Conservation (phyloP, 2,797 vertebrate genomes). For the Artibeus lituratus region DNA sequence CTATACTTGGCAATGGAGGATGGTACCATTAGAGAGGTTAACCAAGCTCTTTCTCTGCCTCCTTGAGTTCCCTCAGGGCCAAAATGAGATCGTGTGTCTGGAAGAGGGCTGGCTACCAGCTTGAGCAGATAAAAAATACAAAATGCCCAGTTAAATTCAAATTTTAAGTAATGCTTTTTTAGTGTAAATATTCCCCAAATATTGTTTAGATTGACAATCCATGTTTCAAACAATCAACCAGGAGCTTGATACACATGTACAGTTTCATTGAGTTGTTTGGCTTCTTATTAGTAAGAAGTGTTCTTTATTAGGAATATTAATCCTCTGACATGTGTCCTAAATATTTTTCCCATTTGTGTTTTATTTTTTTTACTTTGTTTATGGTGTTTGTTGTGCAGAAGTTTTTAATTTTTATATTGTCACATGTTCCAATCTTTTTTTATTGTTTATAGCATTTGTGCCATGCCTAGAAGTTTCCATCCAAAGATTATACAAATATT, state of each 20-base stretch:
- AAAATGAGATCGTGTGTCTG: neutral
- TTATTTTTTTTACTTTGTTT: conserved; percentile 45
- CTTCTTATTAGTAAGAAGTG: neutral
- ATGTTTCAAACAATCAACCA: neutral
- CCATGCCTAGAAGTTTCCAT: conserved; percentile 57
- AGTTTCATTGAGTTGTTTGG: neutral
- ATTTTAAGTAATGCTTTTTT: neutral
- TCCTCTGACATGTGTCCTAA: conserved; percentile 33
- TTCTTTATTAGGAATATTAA: neutral
- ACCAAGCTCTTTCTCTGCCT: neutral
- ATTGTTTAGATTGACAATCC: neutral
- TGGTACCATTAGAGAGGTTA: neutral
- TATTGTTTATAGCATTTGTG: conserved; percentile 52
- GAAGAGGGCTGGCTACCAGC: neutral
- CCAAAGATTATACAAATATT: conserved; percentile 52
- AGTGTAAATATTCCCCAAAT: neutral
- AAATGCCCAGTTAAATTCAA: neutral
- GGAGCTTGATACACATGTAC: neutral
- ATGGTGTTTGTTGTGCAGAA: conserved; percentile 35
- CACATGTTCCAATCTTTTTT: conserved; percentile 48
- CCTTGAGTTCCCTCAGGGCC: neutral
- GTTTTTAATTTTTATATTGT: conserved; percentile 65
- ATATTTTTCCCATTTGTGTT: conserved; percentile 40
- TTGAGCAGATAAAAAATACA: conserved; percentile 4
- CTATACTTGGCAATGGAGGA: neutral